Percentiles rank a stretch among this genome's conserved stretches.
These are phyloP conservation scores for Catostomus latipinnis DNA, from an alignment of 2,797 vertebrate genomes.

Conservation along the genomic window DNA sequence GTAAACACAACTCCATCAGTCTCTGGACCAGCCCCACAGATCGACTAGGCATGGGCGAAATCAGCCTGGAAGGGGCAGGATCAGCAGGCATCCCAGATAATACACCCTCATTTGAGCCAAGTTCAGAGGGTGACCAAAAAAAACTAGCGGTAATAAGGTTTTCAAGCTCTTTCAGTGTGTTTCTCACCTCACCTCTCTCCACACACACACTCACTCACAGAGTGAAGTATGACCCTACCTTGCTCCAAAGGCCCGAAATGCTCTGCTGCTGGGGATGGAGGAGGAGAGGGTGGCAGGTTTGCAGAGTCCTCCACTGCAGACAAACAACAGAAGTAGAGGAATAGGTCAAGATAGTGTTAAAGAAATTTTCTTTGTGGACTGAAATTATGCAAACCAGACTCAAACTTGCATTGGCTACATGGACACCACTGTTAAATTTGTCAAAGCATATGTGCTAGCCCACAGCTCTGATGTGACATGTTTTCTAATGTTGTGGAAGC, in stretches of 20 bases:
- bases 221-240: slow-evolving; percentile 79
- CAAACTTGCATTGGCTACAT: not conserved
- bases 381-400: not conserved
- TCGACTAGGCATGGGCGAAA: slow-evolving; percentile 12
- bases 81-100: slow-evolving; percentile 8
- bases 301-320: slow-evolving; percentile 86
- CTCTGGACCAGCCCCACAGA: slow-evolving; percentile 17
- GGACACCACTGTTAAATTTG: not conserved
- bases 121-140: slow-evolving; percentile 52
- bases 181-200: slow-evolving; percentile 50
- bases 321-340: slow-evolving; percentile 1
- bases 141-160: slow-evolving; percentile 1
- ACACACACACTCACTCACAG: slow-evolving; percentile 35
- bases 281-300: slow-evolving; percentile 96
- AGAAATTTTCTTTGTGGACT: slow-evolving; percentile 4
- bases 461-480: not conserved
- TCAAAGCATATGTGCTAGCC: not conserved
- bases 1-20: slow-evolving; percentile 57
- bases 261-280: slow-evolving; percentile 94
- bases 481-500: slow-evolving; percentile 5
- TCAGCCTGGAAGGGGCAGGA: slow-evolving; percentile 24
- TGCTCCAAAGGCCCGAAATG: slow-evolving; percentile 89
- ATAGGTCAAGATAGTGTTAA: slow-evolving; percentile 35
- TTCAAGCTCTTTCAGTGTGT: slow-evolving; percentile 47
- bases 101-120: slow-evolving; percentile 31